Conservation (phyloP, 2,113 vertebrate species). For the Andinoacara biseriatus region DNA sequence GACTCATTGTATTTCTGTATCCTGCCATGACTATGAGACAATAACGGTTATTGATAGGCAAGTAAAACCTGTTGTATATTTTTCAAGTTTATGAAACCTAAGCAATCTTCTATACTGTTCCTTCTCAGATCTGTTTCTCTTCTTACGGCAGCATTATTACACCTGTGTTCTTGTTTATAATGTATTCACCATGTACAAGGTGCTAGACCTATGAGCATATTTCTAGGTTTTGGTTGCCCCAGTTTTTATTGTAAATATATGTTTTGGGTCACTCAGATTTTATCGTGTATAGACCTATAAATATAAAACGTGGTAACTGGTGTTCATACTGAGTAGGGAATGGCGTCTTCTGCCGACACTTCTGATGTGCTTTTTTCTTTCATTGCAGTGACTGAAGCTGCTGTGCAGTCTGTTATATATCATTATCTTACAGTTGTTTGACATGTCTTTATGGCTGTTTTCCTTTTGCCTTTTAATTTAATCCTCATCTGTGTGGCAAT, state of each 20-base stretch:
- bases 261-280: conserved; percentile 33
- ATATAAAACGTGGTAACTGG: conserved; percentile 29
- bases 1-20: background rate
- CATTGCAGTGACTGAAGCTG: conserved; percentile 43
- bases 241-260: conserved; percentile 39
- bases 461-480: conserved; percentile 22
- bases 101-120: background rate
- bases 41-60: background rate
- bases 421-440: conserved; percentile 13
- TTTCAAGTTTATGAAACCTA: background rate
- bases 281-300: conserved; percentile 59
- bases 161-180: conserved; percentile 32
- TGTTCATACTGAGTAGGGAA: conserved; percentile 40
- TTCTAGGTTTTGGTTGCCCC: conserved; percentile 48
- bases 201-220: conserved; percentile 44
- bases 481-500: conserved; percentile 29
- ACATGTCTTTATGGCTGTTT: conserved; percentile 8
- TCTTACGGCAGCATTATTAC: conserved; percentile 19
- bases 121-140: conserved; percentile 24
- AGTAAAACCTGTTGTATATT: conserved; percentile 28
- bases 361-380: conserved; percentile 20
- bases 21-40: background rate
- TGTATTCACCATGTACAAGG: conserved; percentile 34
- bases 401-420: conserved; percentile 34
- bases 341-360: conserved; percentile 6